Base-by-base conservation (phyloP, 2,113 vertebrate genomes). In the Syngnathoides biaculeatus region DNA sequence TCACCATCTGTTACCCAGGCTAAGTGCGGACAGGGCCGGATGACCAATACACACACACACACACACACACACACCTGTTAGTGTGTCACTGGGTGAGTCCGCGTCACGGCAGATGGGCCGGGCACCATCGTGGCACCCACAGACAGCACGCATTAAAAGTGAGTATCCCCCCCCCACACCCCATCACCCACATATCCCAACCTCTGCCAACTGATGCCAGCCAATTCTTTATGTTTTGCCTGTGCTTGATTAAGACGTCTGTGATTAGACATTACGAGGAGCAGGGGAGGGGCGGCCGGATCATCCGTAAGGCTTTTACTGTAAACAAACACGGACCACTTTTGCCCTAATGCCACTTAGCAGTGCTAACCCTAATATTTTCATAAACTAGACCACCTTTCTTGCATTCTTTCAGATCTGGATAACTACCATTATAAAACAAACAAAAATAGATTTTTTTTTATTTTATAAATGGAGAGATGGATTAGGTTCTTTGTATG, bases 1-100 rank as follows among this genome's bases (percentile, higher is more conserved):
- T 92, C 88, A 89, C 93, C 93, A 94, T 95, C 94, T 95, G 94
- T 90, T 92, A 64, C 82, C 84, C 78, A 78, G 78, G 83, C 89
- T 89, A 88, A 89, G 85, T 87, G 84, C 69, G 90, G 87, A 89
- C 79, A 84, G 81, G 74, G 82, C 86, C 40, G 10, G 84, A 47
- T 47, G 80, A 74, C 43, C 7, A 62, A 52, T 14, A 47, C 43
- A 47, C 43, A 71, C 68, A 83, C 82, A 85, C 79, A 63, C 79
- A 78, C 76, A 82, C 82, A 67, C 24, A 71, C 77, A 84, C 58
- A 73, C 83, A 83, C 81, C 79, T 75, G 88, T 84, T 85, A 75
- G 79, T 87, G 81, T 82, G 87, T 86, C 76, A 77, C 65, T 72
- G 83, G 75, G 86, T 79, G 84, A 75, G 81, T 73, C 84, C 75